These are phyloP conservation scores for Indicator indicator DNA, from an alignment of 2,113 vertebrate genomes.

Conservation along the genomic window DNA sequence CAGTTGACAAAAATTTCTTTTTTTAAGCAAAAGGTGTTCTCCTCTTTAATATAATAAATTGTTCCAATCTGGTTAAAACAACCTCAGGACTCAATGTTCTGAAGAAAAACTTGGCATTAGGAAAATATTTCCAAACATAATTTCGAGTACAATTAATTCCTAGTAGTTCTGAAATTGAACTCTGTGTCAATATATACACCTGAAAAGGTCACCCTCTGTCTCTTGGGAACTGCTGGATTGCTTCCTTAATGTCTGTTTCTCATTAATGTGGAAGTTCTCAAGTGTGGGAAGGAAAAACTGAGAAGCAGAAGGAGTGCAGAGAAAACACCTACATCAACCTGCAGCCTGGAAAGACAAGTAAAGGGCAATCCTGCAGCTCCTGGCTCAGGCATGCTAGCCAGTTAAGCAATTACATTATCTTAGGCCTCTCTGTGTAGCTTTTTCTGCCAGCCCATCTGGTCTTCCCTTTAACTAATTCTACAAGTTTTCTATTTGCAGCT, in stretches of 20 bases:
- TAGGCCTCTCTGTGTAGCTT: not conserved
- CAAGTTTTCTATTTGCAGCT: not conserved
- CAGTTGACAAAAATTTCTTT: not conserved
- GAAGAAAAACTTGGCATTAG: not conserved
- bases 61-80: not conserved
- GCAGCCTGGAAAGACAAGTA: not conserved
- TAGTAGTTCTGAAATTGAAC: not conserved
- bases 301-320: not conserved
- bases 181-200: not conserved
- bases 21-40: not conserved
- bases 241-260: not conserved
- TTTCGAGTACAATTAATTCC: not conserved
- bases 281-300: not conserved
- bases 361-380: not conserved
- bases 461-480: not conserved
- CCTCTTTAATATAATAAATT: not conserved
- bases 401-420: not conserved
- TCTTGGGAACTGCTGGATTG: not conserved
- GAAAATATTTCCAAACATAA: not conserved
- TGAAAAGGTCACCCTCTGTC: not conserved
- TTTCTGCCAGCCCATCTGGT: conserved; percentile 32
- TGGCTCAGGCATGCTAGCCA: not conserved
- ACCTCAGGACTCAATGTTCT: not conserved
- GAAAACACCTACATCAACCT: not conserved
- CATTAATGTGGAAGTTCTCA: not conserved